Base-by-base conservation (phyloP, 2,888 invertebrate genomes). In the Oligia strigilis region DNA sequence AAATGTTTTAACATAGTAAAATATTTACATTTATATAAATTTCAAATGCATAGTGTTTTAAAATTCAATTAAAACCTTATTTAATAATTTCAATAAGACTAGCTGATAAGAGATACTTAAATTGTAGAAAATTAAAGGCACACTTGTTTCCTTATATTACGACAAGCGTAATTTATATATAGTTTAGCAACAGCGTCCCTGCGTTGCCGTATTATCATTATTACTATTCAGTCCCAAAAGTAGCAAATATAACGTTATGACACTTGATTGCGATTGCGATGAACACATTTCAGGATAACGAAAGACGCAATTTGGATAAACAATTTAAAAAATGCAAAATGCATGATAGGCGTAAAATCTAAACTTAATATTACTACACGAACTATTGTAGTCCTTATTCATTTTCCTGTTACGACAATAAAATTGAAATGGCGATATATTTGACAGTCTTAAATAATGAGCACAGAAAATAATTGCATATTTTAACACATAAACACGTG, bases 51-150 rank as follows among this genome's bases (percentile, higher is more conserved):
- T 75, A 29, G 17, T 74, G 29, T 62, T 69, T 69, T 60, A 72
- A 72, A 73, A 79, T 66, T 70, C 40, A 40, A 76, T 79, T 70
- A 70, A 77, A 83, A 80, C 78, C 70, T 75, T 80, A 78, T 52
- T 36, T 64, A 78, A 81, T 83, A 74, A 83, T 83, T 86, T 80
- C 80, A 85, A 75, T 80, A 67, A 80, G 90, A 90, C 89, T 90
- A 90, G 89, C 72, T 80, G 75, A 65, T 82, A 83, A 80, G 87
- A 89, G 79, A 87, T 90, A 84, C 80, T 72, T 55, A 73, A 83
- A 74, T 81, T 70, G 23, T 72, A 80, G 71, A 75, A 75, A 75
- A 78, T 64, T 66, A 75, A 78, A 85, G 82, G 78, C 82, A 88
- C 84, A 2, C 86, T 74, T n/a, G 19, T 74, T 78, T 73, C 67